Evolutionary conservation across 1,140 invertebrate species (phyloP).

Genomic region (Neodiprion fabricii): DNA sequence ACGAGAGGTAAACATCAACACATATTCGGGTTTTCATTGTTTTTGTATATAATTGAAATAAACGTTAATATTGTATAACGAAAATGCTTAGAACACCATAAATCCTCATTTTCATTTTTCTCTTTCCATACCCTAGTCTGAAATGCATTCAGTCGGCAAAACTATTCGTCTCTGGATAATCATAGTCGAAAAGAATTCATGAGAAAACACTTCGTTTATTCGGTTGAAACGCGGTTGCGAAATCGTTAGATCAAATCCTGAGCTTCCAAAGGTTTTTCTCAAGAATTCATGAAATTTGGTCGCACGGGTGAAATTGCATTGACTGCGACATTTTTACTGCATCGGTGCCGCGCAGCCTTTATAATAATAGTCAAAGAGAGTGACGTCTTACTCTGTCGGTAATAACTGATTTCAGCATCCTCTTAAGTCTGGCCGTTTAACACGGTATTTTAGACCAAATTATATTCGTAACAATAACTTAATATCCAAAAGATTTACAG

Average conservation of each 20-base stretch:
- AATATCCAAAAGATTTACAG: too few species aligned
- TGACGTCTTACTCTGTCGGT: too few species aligned
- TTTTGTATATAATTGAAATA: slow-evolving; percentile 56
- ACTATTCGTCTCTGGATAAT: not conserved
- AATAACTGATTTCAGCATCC: too few species aligned
- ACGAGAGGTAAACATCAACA: not conserved
- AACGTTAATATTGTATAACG: slow-evolving; percentile 42
- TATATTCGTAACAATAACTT: too few species aligned
- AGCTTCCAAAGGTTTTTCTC: too few species aligned
- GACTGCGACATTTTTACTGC: too few species aligned
- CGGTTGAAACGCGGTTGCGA: not conserved
- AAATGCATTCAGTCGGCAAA: not conserved
- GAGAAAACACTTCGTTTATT: not conserved
- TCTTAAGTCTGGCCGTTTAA: too few species aligned
- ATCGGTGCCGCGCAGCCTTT: too few species aligned
- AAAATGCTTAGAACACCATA: slow-evolving; percentile 15
- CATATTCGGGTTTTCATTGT: slow-evolving; percentile 27
- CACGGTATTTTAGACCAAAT: too few species aligned
- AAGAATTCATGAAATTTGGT: too few species aligned
- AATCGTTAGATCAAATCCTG: not conserved
- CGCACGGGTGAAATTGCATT: too few species aligned
- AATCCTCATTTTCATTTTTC: not conserved
- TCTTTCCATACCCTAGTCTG: not conserved
- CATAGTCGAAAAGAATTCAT: not conserved
- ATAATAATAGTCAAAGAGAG: too few species aligned